Percentiles rank a stretch among this genome's conserved stretches.
These are phyloP conservation scores for Microplitis mediator DNA, from an alignment of 1,140 invertebrate genomes.

Conservation along the genomic window DNA sequence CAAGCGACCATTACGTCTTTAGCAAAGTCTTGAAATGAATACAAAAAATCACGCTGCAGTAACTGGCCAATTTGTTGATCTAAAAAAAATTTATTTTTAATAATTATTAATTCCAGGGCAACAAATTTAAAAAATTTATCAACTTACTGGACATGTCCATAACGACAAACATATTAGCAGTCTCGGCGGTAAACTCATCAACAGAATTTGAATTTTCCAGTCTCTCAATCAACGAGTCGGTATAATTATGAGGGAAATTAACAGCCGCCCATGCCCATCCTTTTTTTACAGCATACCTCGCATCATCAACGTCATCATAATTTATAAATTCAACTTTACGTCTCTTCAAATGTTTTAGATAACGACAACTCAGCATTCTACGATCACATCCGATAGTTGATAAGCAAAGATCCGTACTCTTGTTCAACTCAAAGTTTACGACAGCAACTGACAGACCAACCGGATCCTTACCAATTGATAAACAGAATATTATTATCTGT, in stretches of 20 bases:
- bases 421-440: conserved; percentile 81
- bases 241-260: conserved; percentile 83
- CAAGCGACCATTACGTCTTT: conserved; percentile 70
- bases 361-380: conserved; percentile 76
- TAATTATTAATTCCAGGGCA: neutral
- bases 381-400: conserved; percentile 68
- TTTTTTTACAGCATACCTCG: conserved; percentile 71
- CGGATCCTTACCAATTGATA: conserved; percentile 92
- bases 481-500: conserved; percentile 92
- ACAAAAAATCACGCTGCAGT: conserved; percentile 75
- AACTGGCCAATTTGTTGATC: conserved; percentile 91
- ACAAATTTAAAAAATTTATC: conserved; percentile 2
- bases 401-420: conserved; percentile 60
- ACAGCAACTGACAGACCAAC: conserved; percentile 81
- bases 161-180: conserved; percentile 77
- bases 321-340: conserved; percentile 65
- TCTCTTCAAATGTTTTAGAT: conserved; percentile 71
- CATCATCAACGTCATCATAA: conserved; percentile 64
- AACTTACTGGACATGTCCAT: conserved; percentile 91
- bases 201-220: conserved; percentile 72
- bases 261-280: conserved; percentile 85
- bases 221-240: conserved; percentile 73
- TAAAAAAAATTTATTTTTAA: conserved; percentile 57
- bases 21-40: conserved; percentile 76
- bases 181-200: conserved; percentile 72